Percentiles rank a stretch among this genome's conserved stretches.
These are phyloP conservation scores for Liopterus haemorrhoidalis DNA, from an alignment of 2,888 invertebrate genomes.

Conservation along the genomic window DNA sequence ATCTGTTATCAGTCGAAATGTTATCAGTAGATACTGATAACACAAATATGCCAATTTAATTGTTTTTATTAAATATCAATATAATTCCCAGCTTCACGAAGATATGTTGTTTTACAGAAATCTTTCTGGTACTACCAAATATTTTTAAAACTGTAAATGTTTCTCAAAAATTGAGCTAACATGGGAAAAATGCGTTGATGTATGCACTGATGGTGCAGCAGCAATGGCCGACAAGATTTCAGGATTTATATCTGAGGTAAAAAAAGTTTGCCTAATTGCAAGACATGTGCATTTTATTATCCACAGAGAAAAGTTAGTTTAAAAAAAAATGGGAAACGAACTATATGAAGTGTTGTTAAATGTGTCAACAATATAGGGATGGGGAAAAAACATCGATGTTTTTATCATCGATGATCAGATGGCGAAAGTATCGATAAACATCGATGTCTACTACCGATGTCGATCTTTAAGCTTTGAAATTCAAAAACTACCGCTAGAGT, in stretches of 20 bases:
- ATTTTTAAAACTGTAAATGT: slow-evolving; percentile 6
- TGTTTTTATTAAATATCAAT: slow-evolving; percentile 9
- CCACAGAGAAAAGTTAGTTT: slow-evolving; percentile 5
- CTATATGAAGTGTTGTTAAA: too few relatives aligned
- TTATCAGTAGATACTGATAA: slow-evolving; percentile 6
- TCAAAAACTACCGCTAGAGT: too few relatives aligned
- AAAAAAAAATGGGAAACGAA: too few relatives aligned
- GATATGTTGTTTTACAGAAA: slow-evolving; percentile 8
- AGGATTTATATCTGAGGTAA: slow-evolving; percentile 9
- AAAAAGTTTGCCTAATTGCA: slow-evolving; percentile 9
- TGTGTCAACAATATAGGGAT: too few relatives aligned
- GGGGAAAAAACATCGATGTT: too few relatives aligned
- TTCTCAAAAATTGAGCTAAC: slow-evolving; percentile 3
- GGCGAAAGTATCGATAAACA: too few relatives aligned
- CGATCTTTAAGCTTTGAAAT: too few relatives aligned
- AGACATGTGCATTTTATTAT: slow-evolving; percentile 6
- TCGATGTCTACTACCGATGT: too few relatives aligned
- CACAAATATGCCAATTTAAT: slow-evolving; percentile 6
- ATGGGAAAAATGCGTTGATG: too few relatives aligned
- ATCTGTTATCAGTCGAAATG: slow-evolving; percentile 1
- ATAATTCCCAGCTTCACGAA: slow-evolving; percentile 7
- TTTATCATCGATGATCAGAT: too few relatives aligned
- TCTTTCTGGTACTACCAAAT: slow-evolving; percentile 7
- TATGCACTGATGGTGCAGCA: slow-evolving; percentile 8
- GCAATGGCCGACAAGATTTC: slow-evolving; percentile 5